Conservation (phyloP, 2,113 vertebrate genomes). For the Lophotis ruficrista region DNA sequence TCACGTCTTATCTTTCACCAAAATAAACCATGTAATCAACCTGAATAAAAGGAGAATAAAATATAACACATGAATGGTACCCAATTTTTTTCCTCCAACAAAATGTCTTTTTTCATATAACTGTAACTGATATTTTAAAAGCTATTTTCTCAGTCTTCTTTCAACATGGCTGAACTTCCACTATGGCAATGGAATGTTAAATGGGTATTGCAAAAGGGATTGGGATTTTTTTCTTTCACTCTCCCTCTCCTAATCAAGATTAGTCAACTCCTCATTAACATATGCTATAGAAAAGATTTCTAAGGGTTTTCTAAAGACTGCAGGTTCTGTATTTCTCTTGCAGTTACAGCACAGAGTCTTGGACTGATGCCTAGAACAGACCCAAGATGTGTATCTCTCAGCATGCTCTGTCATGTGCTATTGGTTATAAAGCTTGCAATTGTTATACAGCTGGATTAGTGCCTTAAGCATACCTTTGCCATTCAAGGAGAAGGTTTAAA, state of each 20-base stretch:
- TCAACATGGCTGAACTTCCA: not conserved
- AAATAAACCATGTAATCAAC: not conserved
- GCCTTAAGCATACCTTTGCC: conserved; percentile 51
- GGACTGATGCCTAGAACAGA: conserved; percentile 15
- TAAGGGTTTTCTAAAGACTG: not conserved
- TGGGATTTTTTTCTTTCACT: not conserved
- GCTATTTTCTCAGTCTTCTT: not conserved
- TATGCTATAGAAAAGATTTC: not conserved
- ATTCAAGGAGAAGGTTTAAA: conserved; percentile 50
- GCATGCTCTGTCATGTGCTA: conserved; percentile 43
- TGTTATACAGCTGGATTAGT: conserved; percentile 49
- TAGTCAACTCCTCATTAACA: not conserved
- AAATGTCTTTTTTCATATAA: not conserved
- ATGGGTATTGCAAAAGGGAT: not conserved
- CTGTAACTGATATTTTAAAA: not conserved
- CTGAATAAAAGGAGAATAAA: not conserved
- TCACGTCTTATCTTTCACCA: not conserved
- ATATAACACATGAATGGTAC: not conserved
- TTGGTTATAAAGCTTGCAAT: conserved; percentile 55
- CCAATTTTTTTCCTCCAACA: not conserved
- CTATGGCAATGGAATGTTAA: not conserved
- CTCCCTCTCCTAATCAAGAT: not conserved
- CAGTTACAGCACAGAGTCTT: not conserved
- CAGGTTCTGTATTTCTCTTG: not conserved
- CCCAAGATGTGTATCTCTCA: conserved; percentile 39